Base-by-base conservation (phyloP, 2,797 vertebrate genomes). In the Botia kubotai region DNA sequence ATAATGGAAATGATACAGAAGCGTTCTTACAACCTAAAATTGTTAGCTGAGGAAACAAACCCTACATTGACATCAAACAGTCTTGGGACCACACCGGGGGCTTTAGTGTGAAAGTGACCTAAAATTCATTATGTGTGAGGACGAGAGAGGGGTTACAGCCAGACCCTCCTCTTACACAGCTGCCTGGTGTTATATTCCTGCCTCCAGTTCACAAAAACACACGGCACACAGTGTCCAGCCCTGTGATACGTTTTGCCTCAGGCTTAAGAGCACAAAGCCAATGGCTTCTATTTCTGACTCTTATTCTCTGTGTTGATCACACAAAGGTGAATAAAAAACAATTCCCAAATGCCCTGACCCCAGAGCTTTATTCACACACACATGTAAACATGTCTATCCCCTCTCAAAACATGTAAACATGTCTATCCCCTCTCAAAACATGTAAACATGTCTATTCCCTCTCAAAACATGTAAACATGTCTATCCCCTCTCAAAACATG, bases 121-220 rank as follows among this genome's bases (percentile, higher is more conserved):
- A 63, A 75, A 48, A 50, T 50, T 75, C 17, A 50, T 46, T n/a
- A 60, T 16, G 14, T 48, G 43, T 63, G 57, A 75, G 17, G 17
- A 33, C 50, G 17, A 58, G 4, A 46, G 65, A 19, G 23, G 2
- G 8, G 1, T 53, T 55, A 63, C 13, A 63, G 39, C 46, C 6
- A 52, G 29, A 53, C 53, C 23, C 60, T 63, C 50, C 33, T 72
- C 57, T 78, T 26, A 36, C 50, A 50, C 29, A 16, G n/a, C 43
- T 8, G 12, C 50, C n/a, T 23, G 17, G 17, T 71, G 50, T 78
- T 71, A 50, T 17, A 79, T 72, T 39, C 29, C 63, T n/a, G 29
- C n/a, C 57, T 78, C 29, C 50, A 36, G 58, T 71, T 78, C 57
- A 78, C 65, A 77, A 48, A 70, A 78, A 43, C 69, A 33, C 14